Evolutionary conservation across 64 coral and sea anemone species (phyloP).

Genomic region (Trachythela sp.): DNA sequence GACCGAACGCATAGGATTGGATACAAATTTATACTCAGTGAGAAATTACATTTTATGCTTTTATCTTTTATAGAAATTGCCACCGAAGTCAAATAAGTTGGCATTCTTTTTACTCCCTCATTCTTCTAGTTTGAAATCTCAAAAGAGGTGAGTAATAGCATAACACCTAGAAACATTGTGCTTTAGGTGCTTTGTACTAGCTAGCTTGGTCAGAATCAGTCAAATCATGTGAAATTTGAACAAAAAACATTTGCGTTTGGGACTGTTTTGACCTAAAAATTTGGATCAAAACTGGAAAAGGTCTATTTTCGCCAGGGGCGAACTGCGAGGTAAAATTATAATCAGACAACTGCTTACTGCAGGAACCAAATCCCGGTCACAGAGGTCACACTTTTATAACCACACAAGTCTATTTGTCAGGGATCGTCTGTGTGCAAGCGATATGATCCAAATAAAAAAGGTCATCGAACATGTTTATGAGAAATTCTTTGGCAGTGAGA

Average conservation of each 20-base stretch:
- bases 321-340: too few species aligned
- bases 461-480: slow-evolving; percentile 99
- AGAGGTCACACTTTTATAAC: too few species aligned
- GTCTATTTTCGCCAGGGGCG: too few species aligned
- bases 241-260: too few species aligned
- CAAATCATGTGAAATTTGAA: too few species aligned
- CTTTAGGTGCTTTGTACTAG: too few species aligned
- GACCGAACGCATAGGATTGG: neutral
- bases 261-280: too few species aligned
- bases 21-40: neutral
- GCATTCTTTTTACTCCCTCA: slow-evolving; percentile 88
- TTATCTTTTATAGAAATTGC: slow-evolving; percentile 54
- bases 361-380: too few species aligned
- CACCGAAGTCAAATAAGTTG: slow-evolving; percentile 91
- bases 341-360: too few species aligned
- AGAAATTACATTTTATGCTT: too few species aligned
- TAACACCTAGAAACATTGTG: neutral
- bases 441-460: slow-evolving; percentile 95
- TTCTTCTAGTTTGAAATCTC: slow-evolving; percentile 65
- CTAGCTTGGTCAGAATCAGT: too few species aligned
- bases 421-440: slow-evolving; percentile 88
- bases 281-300: too few species aligned
- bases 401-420: slow-evolving; percentile 21
- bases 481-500: slow-evolving; percentile 74
- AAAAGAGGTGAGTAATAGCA: slow-evolving; percentile 57